These are phyloP conservation scores for Meloidogyne chitwoodi DNA, from an alignment of 1,140 invertebrate species.

Conservation along the genomic window DNA sequence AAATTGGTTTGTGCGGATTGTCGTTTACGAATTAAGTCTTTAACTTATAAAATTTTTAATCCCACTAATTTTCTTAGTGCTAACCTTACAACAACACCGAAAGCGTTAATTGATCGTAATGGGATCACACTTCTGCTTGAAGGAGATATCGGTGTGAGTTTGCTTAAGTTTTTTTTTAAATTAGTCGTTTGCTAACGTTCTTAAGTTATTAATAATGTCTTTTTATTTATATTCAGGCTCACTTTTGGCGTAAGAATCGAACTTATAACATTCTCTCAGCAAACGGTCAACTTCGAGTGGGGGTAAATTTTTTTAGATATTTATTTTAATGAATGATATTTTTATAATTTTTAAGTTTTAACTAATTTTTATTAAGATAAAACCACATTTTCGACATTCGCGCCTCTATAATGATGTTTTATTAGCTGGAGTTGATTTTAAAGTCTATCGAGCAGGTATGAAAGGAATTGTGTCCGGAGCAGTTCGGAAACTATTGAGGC, in stretches of 20 bases:
- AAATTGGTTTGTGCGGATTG: slow-evolving; percentile 42
- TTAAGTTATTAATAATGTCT: neutral
- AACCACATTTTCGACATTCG: slow-evolving; percentile 42
- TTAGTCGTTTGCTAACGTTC: no score
- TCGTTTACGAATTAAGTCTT: slow-evolving; percentile 20
- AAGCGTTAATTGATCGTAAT: slow-evolving; percentile 33
- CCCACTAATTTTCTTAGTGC: slow-evolving; percentile 14
- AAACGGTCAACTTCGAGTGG: slow-evolving; percentile 41
- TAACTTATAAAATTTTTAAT: neutral
- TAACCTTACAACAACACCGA: slow-evolving; percentile 45
- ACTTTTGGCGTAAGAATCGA: slow-evolving; percentile 36
- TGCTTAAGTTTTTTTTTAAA: neutral
- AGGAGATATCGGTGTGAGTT: slow-evolving; percentile 37
- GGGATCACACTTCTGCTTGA: slow-evolving; percentile 37
- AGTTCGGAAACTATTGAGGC: slow-evolving; percentile 33
- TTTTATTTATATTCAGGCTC: neutral
- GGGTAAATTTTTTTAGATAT: slow-evolving; percentile 2
- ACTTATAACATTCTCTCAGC: slow-evolving; percentile 40
- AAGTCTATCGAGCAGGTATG: slow-evolving; percentile 43
- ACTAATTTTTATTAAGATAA: slow-evolving; percentile 32
- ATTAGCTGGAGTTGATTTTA: slow-evolving; percentile 47
- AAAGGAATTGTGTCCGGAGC: slow-evolving; percentile 35
- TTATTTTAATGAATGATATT: neutral
- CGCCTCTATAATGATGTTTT: slow-evolving; percentile 45
- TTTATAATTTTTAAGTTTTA: neutral